phyloP scores from a whole-genome alignment of 2,797 vertebrate genomes.

The Manis crassicaudata region DNA sequence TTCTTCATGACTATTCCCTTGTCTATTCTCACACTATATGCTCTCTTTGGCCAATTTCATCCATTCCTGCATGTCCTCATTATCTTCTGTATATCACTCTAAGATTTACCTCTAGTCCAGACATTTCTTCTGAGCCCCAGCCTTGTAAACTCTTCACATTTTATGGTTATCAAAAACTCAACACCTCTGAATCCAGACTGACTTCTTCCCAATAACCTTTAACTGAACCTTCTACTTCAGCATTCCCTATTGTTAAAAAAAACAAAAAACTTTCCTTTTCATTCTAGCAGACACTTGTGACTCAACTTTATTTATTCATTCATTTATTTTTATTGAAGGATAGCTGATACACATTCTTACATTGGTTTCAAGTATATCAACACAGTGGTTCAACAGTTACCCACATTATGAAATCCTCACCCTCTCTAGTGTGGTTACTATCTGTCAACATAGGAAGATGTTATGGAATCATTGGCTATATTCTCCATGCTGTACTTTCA shows the following conservation, averaged over 20 bases:
- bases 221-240: neutral
- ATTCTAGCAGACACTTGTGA: neutral
- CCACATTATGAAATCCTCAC: no score
- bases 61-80: neutral
- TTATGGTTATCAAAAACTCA: neutral
- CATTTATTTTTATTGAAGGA: no score
- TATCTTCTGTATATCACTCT: neutral
- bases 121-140: neutral
- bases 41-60: neutral
- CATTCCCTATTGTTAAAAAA: neutral
- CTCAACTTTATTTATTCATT: neutral
- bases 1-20: neutral
- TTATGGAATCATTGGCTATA: no score
- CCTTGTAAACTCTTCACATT: neutral
- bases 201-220: neutral
- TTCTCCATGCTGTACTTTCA: no score
- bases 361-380: no score
- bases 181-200: neutral
- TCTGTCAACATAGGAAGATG: no score
- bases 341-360: no score
- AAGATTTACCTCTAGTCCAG: neutral
- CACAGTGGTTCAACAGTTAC: no score
- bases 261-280: neutral
- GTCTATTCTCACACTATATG: neutral
- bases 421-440: no score